Conservation (phyloP, 2,797 vertebrate genomes). For the Calcarius lapponicus region DNA sequence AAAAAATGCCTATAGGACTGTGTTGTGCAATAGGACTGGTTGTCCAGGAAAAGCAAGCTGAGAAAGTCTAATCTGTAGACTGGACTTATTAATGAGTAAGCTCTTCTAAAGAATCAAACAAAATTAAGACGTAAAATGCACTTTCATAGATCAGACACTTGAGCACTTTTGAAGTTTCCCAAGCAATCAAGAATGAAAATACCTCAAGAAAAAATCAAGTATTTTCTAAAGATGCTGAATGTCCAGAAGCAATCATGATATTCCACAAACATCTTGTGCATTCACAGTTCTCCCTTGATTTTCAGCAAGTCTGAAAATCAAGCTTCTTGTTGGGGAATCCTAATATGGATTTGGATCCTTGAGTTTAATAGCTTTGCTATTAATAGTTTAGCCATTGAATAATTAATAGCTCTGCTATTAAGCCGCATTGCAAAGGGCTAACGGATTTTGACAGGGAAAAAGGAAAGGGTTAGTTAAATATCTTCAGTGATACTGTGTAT, state of each 20-base stretch:
- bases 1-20: neutral
- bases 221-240: neutral
- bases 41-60: neutral
- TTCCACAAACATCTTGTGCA: neutral
- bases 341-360: neutral
- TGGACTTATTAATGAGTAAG: neutral
- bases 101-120: neutral
- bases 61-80: neutral
- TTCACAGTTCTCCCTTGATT: neutral
- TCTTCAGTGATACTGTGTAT: neutral
- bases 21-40: neutral
- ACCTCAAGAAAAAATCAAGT: neutral
- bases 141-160: neutral
- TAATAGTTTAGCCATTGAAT: neutral
- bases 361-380: neutral
- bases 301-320: neutral
- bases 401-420: neutral
- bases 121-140: neutral
- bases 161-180: neutral
- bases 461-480: neutral
- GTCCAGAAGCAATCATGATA: neutral
- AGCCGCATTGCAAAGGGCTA: neutral
- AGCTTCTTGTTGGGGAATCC: neutral
- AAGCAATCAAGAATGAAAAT: neutral
- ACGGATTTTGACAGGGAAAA: neutral